Conservation (phyloP, 2,888 invertebrate genomes). For the Nesidiocoris tenuis region DNA sequence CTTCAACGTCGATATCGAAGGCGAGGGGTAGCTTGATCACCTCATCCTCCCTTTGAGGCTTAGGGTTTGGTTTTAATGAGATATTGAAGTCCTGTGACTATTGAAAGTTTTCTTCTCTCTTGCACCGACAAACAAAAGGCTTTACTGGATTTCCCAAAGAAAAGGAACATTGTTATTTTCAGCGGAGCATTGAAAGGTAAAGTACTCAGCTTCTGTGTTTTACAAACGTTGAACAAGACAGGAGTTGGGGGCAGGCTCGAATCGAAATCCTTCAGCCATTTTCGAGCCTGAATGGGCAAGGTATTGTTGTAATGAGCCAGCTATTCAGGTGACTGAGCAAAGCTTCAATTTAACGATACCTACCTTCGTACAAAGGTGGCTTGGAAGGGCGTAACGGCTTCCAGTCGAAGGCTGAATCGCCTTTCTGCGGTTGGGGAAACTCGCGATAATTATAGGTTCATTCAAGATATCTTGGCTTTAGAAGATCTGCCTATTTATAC, state of each 20-base stretch:
- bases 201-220: neutral
- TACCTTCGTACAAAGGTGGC: too few species aligned
- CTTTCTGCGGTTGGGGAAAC: neutral
- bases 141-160: too few species aligned
- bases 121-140: too few species aligned
- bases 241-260: neutral
- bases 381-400: neutral
- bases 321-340: neutral
- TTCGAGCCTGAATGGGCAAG: neutral
- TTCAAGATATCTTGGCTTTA: neutral
- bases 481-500: neutral
- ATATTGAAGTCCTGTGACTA: constrained; percentile 31
- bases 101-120: constrained; percentile 7
- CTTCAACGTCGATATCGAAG: neutral
- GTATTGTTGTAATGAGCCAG: neutral
- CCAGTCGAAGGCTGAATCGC: neutral
- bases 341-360: too few species aligned
- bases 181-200: neutral
- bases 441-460: neutral
- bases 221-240: neutral
- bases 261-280: neutral
- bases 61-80: constrained; percentile 31
- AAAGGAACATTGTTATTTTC: neutral
- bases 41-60: neutral
- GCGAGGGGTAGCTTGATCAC: neutral